These are phyloP conservation scores for Gadopsis marmoratus DNA, from an alignment of 2,797 vertebrate genomes.

Conservation along the genomic window DNA sequence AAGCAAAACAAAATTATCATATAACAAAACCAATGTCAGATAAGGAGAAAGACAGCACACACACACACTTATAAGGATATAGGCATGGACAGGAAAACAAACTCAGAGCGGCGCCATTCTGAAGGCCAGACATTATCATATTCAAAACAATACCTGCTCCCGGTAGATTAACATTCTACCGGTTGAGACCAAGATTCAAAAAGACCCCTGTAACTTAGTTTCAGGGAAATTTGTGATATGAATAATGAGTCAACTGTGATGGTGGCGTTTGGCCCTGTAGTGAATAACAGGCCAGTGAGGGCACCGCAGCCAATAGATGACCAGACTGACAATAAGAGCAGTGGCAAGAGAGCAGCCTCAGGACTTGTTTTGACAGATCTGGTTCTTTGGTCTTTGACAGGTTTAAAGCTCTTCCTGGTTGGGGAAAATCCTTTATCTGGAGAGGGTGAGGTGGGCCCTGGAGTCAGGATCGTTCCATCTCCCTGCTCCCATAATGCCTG, in stretches of 20 bases:
- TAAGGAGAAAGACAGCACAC: constrained; percentile 17
- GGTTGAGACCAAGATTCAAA: constrained; percentile 36
- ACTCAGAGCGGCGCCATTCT: constrained; percentile 1
- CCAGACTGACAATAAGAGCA: constrained; percentile 61
- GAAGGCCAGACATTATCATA: constrained; percentile 31
- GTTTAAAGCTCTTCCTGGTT: constrained; percentile 68
- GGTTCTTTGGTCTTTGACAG: constrained; percentile 70
- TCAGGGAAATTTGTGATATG: constrained; percentile 21
- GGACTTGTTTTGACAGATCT: constrained; percentile 71
- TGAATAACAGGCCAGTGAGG: constrained; percentile 28
- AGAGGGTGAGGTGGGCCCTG: constrained; percentile 55
- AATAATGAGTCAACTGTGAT: constrained; percentile 37
- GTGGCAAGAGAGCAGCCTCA: constrained; percentile 49
- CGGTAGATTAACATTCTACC: constrained; percentile 12
- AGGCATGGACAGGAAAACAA: constrained; percentile 9
- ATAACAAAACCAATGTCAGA: constrained; percentile 25
- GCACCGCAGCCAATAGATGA: constrained; percentile 29
- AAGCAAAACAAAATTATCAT: constrained; percentile 44
- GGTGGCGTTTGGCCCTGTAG: constrained; percentile 1
- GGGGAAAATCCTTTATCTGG: constrained; percentile 60
- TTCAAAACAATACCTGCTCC: constrained; percentile 42
- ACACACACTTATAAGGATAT: constrained; percentile 4
- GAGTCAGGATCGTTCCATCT: constrained; percentile 66
- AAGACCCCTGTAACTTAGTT: constrained; percentile 15
- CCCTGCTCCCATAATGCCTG: constrained; percentile 61